Evolutionary conservation across 1,140 invertebrate genomes (phyloP).

Genomic region (Cotesia vestalis): DNA sequence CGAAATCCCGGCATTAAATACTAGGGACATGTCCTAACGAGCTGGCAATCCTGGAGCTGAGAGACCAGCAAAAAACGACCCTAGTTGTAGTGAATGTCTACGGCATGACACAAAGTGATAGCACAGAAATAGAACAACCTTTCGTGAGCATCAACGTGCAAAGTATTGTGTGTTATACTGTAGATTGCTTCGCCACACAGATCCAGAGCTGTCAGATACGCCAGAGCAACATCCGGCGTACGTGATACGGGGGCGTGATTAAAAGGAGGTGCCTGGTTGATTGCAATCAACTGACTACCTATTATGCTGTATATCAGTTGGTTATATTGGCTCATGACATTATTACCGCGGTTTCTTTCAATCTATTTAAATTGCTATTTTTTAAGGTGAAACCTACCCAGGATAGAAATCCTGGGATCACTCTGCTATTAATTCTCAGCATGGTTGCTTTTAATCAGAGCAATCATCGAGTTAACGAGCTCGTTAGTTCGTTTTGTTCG

Average conservation of each 20-base stretch:
- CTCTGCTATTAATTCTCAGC: too few relatives aligned
- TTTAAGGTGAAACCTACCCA: too few relatives aligned
- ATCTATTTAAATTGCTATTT: too few relatives aligned
- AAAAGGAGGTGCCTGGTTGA: constrained; percentile 34
- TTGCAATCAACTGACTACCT: constrained; percentile 23
- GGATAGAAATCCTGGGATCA: too few relatives aligned
- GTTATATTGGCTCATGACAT: not conserved
- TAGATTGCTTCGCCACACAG: not conserved
- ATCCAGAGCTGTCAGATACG: constrained; percentile 20
- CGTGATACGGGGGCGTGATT: constrained; percentile 35
- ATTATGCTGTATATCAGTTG: not conserved
- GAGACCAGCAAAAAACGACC: not conserved
- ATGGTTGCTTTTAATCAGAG: too few relatives aligned
- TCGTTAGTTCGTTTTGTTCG: too few relatives aligned
- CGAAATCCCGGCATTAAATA: constrained; percentile 36
- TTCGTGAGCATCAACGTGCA: not conserved
- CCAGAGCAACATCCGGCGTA: constrained; percentile 25
- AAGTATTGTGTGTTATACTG: not conserved
- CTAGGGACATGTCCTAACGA: constrained; percentile 33
- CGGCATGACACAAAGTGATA: not conserved
- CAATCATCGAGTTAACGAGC: too few relatives aligned
- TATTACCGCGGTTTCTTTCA: too few relatives aligned
- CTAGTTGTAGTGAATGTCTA: not conserved
- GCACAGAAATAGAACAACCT: constrained; percentile 8
- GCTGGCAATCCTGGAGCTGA: constrained; percentile 25